Evolutionary conservation across 2,113 vertebrate genomes (phyloP).

Genomic region (Daboia siamensis): DNA sequence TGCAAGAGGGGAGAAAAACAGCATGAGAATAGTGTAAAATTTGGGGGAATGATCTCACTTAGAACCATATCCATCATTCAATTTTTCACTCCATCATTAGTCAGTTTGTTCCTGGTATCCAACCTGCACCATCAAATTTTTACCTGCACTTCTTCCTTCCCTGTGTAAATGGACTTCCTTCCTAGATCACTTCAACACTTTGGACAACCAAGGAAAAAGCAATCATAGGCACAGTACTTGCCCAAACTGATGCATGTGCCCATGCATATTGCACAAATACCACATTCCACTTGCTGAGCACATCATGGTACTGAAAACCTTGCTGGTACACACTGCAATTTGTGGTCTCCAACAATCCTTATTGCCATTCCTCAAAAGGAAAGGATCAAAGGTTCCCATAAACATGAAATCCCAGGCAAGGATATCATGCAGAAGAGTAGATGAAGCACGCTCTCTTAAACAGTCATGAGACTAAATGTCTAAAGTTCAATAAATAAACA

Average conservation of each 20-base stretch:
- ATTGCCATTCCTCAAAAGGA: neutral
- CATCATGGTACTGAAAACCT: neutral
- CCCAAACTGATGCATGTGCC: neutral
- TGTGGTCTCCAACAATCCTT: neutral
- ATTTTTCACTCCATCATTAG: neutral
- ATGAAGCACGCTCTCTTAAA: neutral
- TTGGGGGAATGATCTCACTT: neutral
- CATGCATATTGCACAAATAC: slow-evolving; percentile 7
- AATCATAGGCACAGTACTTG: neutral
- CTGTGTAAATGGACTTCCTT: neutral
- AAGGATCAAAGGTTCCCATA: neutral
- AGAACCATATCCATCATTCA: neutral
- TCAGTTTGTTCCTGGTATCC: neutral
- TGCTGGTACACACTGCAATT: neutral
- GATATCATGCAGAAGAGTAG: neutral
- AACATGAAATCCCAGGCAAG: neutral
- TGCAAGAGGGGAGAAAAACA: neutral
- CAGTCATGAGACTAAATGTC: neutral
- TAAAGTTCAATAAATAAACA: neutral
- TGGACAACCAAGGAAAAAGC: neutral
- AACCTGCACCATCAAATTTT: neutral
- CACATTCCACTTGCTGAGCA: neutral
- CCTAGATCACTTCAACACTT: neutral
- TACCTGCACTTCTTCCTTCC: neutral
- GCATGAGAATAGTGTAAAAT: neutral